Percentiles rank a stretch among this genome's conserved stretches.
Evolutionary conservation across 2,113 vertebrate genomes (phyloP).

Genomic region (Oryzias javanicus): DNA sequence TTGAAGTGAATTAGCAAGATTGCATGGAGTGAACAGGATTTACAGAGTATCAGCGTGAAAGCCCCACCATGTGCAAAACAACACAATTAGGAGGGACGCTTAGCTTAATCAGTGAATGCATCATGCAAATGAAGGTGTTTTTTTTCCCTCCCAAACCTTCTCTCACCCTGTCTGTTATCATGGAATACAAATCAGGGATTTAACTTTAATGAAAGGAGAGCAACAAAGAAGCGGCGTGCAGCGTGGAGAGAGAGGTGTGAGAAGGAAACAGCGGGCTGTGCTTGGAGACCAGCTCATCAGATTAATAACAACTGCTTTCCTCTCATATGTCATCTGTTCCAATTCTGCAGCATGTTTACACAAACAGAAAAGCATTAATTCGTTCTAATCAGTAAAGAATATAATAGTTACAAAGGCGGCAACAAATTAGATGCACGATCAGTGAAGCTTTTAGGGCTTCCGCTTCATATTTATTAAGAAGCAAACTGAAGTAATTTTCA

Average conservation of each 20-base stretch:
- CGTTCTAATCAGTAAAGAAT: no score
- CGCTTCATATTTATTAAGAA: no score
- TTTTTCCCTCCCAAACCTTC: constrained; percentile 26
- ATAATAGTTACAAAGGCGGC: no score
- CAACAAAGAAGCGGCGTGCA: constrained; percentile 7
- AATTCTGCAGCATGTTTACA: neutral
- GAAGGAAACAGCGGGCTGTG: neutral
- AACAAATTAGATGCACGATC: neutral
- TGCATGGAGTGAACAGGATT: constrained; percentile 43
- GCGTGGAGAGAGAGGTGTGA: constrained; percentile 1
- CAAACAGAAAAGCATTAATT: no score
- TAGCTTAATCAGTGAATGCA: constrained; percentile 67
- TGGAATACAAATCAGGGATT: constrained; percentile 75
- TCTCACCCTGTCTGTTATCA: constrained; percentile 47
- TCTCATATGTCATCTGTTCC: constrained; percentile 1
- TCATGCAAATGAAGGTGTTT: constrained; percentile 72
- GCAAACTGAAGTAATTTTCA: neutral
- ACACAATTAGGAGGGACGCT: constrained; percentile 72
- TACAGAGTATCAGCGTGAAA: constrained; percentile 68
- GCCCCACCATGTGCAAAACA: constrained; percentile 71
- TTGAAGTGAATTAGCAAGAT: constrained; percentile 62
- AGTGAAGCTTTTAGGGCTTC: neutral
- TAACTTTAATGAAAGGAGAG: constrained; percentile 62
- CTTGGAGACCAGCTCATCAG: constrained; percentile 8
- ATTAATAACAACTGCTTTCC: constrained; percentile 4